Percentiles rank a stretch among this genome's conserved stretches.
These are phyloP conservation scores for Marmota monax DNA, from an alignment of 2,113 vertebrate species.

Conservation along the genomic window DNA sequence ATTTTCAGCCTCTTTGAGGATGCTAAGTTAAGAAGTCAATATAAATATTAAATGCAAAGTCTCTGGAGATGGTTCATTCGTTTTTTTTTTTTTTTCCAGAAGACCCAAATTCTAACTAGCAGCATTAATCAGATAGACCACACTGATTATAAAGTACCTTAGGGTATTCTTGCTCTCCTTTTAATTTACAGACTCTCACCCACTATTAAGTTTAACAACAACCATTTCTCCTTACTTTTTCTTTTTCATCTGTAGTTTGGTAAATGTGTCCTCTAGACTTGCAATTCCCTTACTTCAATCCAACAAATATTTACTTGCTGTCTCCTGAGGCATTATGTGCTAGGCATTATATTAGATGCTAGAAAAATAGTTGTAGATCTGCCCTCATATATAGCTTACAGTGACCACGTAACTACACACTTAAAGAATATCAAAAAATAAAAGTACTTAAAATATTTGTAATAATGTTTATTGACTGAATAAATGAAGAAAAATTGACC, in stretches of 20 bases:
- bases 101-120: conserved; percentile 65
- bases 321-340: background rate
- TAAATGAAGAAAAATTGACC: background rate
- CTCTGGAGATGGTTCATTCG: conserved; percentile 65
- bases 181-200: conserved; percentile 4
- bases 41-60: conserved; percentile 81
- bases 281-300: background rate
- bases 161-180: background rate
- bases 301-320: conserved; percentile 55
- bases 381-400: background rate
- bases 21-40: conserved; percentile 64
- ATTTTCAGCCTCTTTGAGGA: conserved; percentile 64
- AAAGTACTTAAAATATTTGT: conserved; percentile 9
- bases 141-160: conserved; percentile 49
- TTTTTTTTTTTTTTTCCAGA: conserved; percentile 28
- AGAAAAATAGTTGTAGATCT: conserved; percentile 23
- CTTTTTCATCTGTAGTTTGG: conserved; percentile 26
- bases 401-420: background rate
- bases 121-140: conserved; percentile 57
- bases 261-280: conserved; percentile 27
- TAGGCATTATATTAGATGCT: background rate
- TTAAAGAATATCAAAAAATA: conserved; percentile 26
- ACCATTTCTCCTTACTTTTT: conserved; percentile 26
- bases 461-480: background rate
- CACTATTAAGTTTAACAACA: conserved; percentile 53